Evolutionary conservation across 2,113 vertebrate species (phyloP), one percentile per base, ranked within the genome.

Genomic region (Phaetusa simplex): DNA sequence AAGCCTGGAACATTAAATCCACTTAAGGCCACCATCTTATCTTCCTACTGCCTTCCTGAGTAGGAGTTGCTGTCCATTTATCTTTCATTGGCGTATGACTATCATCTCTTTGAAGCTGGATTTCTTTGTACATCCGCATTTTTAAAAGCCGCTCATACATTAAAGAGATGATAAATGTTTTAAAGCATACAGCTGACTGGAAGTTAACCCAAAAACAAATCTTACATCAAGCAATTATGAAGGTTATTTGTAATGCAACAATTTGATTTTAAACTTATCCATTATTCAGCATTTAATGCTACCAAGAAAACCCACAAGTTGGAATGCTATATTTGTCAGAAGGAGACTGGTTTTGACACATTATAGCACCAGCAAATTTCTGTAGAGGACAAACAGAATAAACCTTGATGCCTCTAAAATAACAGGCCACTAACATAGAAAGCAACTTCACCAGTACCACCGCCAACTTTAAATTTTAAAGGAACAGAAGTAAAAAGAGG

Each of bases 121-220:
- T 38, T 65, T 71, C 92, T 83, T 64, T 32, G 58, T 69, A 81
- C 53, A 52, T 36, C 21, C 40, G 36, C 26, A 38, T 79, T 76
- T 94, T 91, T 80, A 96, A 94, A 96, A 96, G 90, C 61, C 45
- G 89, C 81, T 93, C 38, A 72, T 15, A 52, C 65, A 82, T 82
- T 72, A 85, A 91, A 91, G 87, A 66, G 90, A 82, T 30, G 0
- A 58, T 73, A 91, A 91, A 91, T 95, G 38, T 95, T 95, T 96
- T 86, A 91, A 93, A 91, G 87, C 45, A 38, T 36, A 77, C 74
- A 86, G 74, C 91, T 94, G 94, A 85, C 84, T 93, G 91, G 82
- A 95, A 97, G 66, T 74, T 88, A 62, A 92, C 53, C 53, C 74
- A 21, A 94, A 91, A 3, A 2, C 66, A 95, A 86, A 80, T 52